Conservation (phyloP, 2,888 invertebrate species). For the Phengaris arion region DNA sequence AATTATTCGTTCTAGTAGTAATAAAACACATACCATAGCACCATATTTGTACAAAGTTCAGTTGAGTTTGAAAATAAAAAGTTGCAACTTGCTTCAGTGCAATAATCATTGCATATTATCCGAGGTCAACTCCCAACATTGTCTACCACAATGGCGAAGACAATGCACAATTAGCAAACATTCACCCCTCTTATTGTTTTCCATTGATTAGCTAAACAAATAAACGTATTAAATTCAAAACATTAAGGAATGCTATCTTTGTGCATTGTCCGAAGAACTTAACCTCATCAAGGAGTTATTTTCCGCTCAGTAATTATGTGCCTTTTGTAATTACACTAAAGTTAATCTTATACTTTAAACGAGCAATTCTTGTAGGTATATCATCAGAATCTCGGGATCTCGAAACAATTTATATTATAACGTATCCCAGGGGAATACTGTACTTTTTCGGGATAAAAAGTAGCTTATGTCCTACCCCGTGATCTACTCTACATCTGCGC, state of each 20-base stretch:
- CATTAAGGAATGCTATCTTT: conserved; percentile 19
- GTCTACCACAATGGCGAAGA: conserved; percentile 70
- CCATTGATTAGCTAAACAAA: conserved; percentile 51
- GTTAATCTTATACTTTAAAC: neutral
- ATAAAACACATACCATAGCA: no score
- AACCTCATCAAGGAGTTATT: neutral
- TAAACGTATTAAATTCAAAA: conserved; percentile 39
- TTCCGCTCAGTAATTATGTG: neutral
- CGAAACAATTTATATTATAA: no score
- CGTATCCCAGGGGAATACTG: no score
- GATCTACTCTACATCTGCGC: no score
- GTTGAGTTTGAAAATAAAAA: conserved; percentile 25
- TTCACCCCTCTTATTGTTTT: conserved; percentile 59
- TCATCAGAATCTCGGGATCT: no score
- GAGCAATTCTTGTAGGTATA: no score
- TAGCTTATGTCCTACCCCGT: no score
- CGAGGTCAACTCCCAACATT: conserved; percentile 76
- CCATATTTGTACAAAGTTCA: no score
- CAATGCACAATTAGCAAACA: conserved; percentile 73
- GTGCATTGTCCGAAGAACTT: neutral
- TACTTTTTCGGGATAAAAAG: no score
- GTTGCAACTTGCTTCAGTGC: conserved; percentile 34
- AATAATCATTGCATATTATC: conserved; percentile 60
- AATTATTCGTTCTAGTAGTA: no score
- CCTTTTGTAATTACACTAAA: neutral